Conservation (phyloP, 2,797 vertebrate genomes). For the Anolis apletophallus region DNA sequence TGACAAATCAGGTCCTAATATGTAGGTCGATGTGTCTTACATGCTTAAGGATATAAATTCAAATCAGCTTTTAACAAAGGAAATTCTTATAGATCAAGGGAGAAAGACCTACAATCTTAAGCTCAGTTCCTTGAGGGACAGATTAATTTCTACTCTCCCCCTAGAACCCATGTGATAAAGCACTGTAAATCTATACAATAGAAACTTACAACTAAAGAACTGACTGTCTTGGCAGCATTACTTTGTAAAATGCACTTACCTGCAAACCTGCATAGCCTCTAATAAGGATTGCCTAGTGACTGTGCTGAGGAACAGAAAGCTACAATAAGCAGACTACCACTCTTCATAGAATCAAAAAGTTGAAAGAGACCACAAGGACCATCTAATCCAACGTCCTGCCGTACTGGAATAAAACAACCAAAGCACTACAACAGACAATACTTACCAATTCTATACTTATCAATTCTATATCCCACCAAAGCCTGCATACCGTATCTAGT, state of each 20-base stretch:
- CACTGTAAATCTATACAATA: too few species aligned
- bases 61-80: neutral
- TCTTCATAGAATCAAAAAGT: neutral
- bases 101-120: neutral
- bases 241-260: neutral
- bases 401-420: too few species aligned
- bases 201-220: too few species aligned
- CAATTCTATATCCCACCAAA: neutral
- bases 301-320: neutral
- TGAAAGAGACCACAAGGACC: too few species aligned
- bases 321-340: neutral
- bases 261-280: neutral
- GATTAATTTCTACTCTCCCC: neutral
- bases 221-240: neutral
- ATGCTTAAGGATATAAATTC: neutral
- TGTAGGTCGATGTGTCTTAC: neutral
- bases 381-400: too few species aligned
- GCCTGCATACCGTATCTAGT: neutral
- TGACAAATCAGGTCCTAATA: neutral
- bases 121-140: neutral
- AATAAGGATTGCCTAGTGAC: neutral
- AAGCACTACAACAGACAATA: too few species aligned
- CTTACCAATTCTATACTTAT: neutral
- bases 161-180: neutral
- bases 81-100: neutral